These are phyloP conservation scores for Stegastes partitus DNA, from an alignment of 2,113 vertebrate species.

Conservation along the genomic window DNA sequence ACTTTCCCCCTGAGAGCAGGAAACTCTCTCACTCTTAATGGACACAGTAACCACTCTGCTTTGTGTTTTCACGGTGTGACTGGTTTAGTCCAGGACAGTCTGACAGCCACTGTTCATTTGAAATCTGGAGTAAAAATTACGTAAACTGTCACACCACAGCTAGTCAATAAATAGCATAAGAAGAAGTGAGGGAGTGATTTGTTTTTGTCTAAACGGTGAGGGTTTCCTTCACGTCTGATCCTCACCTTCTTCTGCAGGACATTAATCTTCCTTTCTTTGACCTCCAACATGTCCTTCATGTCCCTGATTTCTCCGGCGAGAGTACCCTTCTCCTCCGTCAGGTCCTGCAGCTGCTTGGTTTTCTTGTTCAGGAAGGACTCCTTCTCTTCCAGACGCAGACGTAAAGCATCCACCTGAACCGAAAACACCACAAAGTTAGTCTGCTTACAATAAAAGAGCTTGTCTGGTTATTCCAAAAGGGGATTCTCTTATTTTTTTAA, in stretches of 20 bases:
- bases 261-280: conserved; percentile 99
- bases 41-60: conserved; percentile 42
- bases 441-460: too few relatives aligned
- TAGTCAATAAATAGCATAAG: neutral
- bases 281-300: conserved; percentile 99
- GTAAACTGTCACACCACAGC: neutral
- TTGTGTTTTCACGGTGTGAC: conserved; percentile 35
- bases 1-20: conserved; percentile 57
- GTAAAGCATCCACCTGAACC: conserved; percentile 94
- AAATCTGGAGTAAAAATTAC: conserved; percentile 8
- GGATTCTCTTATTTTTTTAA: neutral
- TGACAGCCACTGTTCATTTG: conserved; percentile 7
- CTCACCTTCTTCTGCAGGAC: conserved; percentile 98
- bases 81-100: conserved; percentile 35
- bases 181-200: neutral
- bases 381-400: conserved; percentile 97
- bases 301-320: conserved; percentile 97
- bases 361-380: conserved; percentile 99
- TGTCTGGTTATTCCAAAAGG: neutral
- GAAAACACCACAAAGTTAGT: neutral
- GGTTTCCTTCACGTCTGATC: neutral
- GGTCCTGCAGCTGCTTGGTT: conserved; percentile 98
- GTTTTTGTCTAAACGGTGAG: too few relatives aligned
- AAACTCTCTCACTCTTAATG: conserved; percentile 55
- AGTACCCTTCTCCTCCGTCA: conserved; percentile 98